Conservation (phyloP, 1,140 invertebrate genomes). For the Drosophila sechellia region DNA sequence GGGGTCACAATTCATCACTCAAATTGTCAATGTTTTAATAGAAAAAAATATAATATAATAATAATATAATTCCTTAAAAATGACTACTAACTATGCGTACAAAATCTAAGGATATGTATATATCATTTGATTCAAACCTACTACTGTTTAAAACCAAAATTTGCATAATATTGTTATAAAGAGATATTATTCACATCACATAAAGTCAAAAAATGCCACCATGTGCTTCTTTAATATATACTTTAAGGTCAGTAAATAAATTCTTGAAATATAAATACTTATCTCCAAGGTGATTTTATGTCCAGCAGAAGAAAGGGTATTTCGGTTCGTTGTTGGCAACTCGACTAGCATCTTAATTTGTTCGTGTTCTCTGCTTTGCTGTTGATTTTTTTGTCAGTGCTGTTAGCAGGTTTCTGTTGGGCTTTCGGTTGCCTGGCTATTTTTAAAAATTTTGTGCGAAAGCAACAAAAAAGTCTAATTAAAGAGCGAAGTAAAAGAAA, state of each 20-base stretch:
- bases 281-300: constrained; percentile 2
- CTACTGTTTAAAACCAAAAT: too few relatives aligned
- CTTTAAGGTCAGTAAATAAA: background rate
- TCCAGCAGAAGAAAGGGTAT: constrained; percentile 10
- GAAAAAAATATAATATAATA: background rate
- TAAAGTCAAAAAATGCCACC: too few relatives aligned
- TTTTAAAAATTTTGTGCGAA: constrained; percentile 72
- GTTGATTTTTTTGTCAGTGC: constrained; percentile 30
- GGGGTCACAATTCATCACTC: background rate
- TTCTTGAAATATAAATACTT: constrained; percentile 16
- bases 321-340: constrained; percentile 19
- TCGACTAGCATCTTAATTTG: constrained; percentile 24
- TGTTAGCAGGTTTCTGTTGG: constrained; percentile 57
- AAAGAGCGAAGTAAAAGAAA: constrained; percentile 30
- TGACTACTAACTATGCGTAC: too few relatives aligned
- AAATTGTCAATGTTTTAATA: background rate
- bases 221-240: background rate
- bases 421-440: constrained; percentile 58
- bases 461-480: constrained; percentile 58
- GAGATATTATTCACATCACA: too few relatives aligned
- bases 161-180: too few relatives aligned
- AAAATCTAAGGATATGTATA: too few relatives aligned
- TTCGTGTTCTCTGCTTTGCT: constrained; percentile 25
- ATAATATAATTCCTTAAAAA: too few relatives aligned
- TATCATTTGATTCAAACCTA: too few relatives aligned